Evolutionary conservation across 2,797 vertebrate genomes (phyloP), one percentile per base, ranked within the genome.

Genomic region (Echeneis naucrates): DNA sequence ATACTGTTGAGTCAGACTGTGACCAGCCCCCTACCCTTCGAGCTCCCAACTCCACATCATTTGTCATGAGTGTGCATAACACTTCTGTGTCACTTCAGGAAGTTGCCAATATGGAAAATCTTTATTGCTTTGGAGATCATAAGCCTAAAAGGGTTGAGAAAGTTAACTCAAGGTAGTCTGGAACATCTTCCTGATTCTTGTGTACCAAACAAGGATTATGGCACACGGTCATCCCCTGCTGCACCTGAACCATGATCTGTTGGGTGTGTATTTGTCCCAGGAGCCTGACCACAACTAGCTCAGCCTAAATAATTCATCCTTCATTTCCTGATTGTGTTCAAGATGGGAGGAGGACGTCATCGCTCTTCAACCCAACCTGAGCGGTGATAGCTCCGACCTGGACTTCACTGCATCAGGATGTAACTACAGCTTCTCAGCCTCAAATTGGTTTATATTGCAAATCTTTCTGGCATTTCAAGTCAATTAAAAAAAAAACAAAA

Each of bases 241-340:
- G 67, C 77, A 88, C 81, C 88, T 87, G 82, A 77, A 78, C 42
- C 3, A 35, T 19, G 55, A 77, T 91, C 68, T 53, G 82, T 85
- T 62, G 30, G 30, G 85, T 90, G 74, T 48, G 85, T 87, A 78
- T 67, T 32, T 9, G 12, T 77, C 81, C 59, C 76, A 14, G 62
- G 58, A 69, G 80, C 75, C 58, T 19, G 50, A 45, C 76, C 45
- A 35, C 63, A 66, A 59, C 56, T 3, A 26, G 54, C 52, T 51
- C 60, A 8, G 21, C 32, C 77, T 92, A 78, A 93, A 92, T 93
- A 87, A 92, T 92, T 92, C 78, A 93, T 38, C 75, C 51, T 24
- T 74, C 50, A 73, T 78, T 88, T 91, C 72, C 79, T 86, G 79
- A 68, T 75, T 58, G 73, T 54, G 78, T 82, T 55, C 65, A 1